Evolutionary conservation across 2,113 vertebrate species (phyloP).

Genomic region (Toxotes chatareus): DNA sequence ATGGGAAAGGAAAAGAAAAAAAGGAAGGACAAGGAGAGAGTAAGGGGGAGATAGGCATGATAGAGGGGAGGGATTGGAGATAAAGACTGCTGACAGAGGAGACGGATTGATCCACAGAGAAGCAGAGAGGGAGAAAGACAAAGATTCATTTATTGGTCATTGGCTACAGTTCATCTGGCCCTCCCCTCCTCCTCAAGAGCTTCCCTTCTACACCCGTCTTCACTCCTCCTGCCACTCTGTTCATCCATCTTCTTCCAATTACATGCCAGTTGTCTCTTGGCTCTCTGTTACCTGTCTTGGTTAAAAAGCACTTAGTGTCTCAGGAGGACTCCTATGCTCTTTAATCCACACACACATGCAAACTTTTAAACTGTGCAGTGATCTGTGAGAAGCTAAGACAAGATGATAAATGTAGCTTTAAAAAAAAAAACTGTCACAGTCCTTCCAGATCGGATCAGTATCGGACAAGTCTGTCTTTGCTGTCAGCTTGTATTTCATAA

Average conservation of each 20-base stretch:
- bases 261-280: constrained; percentile 26
- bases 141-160: constrained; percentile 29
- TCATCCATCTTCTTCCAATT: constrained; percentile 58
- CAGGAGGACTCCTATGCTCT: not conserved
- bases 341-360: not conserved
- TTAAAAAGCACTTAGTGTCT: constrained; percentile 30
- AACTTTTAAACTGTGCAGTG: not conserved
- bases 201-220: not conserved
- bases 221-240: constrained; percentile 16
- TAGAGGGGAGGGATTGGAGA: not conserved
- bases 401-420: not conserved
- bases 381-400: not conserved
- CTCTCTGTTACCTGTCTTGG: constrained; percentile 5
- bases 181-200: not conserved
- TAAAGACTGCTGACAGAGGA: constrained; percentile 13
- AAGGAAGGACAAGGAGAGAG: not conserved
- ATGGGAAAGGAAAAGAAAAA: not conserved
- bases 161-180: constrained; percentile 30
- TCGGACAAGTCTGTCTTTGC: not conserved
- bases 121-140: constrained; percentile 25
- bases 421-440: not conserved
- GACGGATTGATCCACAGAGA: constrained; percentile 40
- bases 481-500: not conserved
- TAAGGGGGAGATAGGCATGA: not conserved
- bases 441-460: not conserved